A percentile compares a stretch with the other conserved stretches of the same genome.
Evolutionary conservation across 2,113 vertebrate species (phyloP).

Genomic region (Coreoperca whiteheadi): DNA sequence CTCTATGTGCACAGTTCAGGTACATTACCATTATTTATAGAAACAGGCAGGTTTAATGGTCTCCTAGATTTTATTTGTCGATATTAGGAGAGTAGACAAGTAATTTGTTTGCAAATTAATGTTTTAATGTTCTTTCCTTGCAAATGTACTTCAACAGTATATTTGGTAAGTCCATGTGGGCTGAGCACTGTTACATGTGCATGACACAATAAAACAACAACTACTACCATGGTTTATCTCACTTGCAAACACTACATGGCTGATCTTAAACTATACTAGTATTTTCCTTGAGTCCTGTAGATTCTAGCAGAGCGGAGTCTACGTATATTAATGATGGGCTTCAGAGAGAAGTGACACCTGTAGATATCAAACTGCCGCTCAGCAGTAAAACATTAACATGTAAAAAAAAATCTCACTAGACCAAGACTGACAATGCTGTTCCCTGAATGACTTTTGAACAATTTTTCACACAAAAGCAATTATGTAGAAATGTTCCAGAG

Average conservation of each 20-base stretch:
- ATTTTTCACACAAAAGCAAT: conserved; percentile 41
- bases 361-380: conserved; percentile 47
- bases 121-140: neutral
- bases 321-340: conserved; percentile 37
- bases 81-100: neutral
- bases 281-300: neutral
- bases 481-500: conserved; percentile 32
- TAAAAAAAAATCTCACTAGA: conserved; percentile 55
- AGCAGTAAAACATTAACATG: conserved; percentile 57
- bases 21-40: neutral
- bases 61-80: neutral
- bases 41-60: neutral
- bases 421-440: conserved; percentile 30
- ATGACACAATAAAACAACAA: neutral
- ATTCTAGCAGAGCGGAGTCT: conserved; percentile 13
- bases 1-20: neutral
- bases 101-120: neutral
- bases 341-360: conserved; percentile 38
- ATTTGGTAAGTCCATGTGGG: neutral
- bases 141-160: neutral
- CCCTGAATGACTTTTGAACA: conserved; percentile 43
- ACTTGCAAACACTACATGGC: neutral
- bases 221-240: too few relatives aligned
- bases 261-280: neutral
- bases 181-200: neutral